These are phyloP conservation scores for Melierax canorus DNA, from an alignment of 2,113 vertebrate genomes.

Conservation along the genomic window DNA sequence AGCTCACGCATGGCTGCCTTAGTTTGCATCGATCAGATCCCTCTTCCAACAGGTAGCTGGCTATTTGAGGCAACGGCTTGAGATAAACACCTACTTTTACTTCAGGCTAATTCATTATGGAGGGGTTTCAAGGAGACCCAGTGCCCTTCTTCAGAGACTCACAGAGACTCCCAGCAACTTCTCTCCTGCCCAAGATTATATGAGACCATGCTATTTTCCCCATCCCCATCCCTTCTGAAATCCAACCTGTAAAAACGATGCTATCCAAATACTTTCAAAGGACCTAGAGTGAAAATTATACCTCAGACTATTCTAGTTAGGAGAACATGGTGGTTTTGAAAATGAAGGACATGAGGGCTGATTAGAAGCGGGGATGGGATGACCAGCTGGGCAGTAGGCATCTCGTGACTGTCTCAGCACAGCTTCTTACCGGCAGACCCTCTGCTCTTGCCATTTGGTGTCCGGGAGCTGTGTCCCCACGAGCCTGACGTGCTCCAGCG, in stretches of 20 bases:
- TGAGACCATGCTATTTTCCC: not conserved
- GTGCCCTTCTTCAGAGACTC: not conserved
- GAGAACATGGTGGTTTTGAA: not conserved
- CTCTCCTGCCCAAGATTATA: not conserved
- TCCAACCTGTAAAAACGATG: not conserved
- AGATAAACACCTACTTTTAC: conserved; percentile 66
- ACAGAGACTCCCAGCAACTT: not conserved
- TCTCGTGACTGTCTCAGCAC: not conserved
- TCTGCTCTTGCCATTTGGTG: not conserved
- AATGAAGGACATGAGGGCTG: not conserved
- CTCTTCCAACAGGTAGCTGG: conserved; percentile 84
- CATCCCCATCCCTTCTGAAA: not conserved
- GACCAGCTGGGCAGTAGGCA: not conserved
- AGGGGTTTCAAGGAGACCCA: conserved; percentile 12
- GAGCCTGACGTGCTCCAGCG: fast-evolving
- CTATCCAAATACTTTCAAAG: not conserved
- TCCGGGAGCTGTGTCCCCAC: not conserved
- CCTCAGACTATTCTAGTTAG: not conserved
- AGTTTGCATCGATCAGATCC: conserved; percentile 85
- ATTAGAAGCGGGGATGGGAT: not conserved
- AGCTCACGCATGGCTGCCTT: conserved; percentile 76
- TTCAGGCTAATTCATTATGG: conserved; percentile 58
- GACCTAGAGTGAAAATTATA: not conserved
- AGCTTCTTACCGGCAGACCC: not conserved
- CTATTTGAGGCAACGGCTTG: conserved; percentile 55